Evolutionary conservation across 2,888 invertebrate species (phyloP).

Genomic region (Oscheius sp.): DNA sequence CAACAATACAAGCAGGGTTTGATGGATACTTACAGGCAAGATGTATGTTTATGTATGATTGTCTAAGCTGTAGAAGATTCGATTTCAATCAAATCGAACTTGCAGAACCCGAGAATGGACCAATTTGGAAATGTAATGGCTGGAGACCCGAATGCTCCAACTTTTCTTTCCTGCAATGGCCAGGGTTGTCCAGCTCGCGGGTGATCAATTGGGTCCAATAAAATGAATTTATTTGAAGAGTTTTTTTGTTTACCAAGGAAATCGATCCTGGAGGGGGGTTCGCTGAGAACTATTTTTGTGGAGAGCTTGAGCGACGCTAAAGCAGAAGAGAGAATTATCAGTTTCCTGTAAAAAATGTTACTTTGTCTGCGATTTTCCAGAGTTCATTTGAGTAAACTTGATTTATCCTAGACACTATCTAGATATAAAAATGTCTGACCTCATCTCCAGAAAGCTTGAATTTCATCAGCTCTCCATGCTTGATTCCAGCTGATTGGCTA

Average conservation of each 20-base stretch:
- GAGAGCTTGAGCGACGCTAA: neutral
- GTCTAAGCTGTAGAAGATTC: too few species aligned
- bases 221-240: neutral
- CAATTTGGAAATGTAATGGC: conserved; percentile 14
- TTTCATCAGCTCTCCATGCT: too few species aligned
- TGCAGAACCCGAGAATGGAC: conserved; percentile 9
- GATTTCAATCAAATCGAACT: too few species aligned
- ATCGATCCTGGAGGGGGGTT: neutral
- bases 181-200: conserved; percentile 11
- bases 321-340: neutral
- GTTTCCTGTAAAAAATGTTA: neutral
- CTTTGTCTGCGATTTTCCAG: too few species aligned
- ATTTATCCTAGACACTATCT: too few species aligned
- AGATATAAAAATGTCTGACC: too few species aligned
- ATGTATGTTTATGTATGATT: too few species aligned
- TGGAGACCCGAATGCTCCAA: neutral
- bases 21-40: neutral
- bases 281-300: neutral
- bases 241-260: conserved; percentile 19
- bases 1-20: neutral
- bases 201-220: conserved; percentile 40
- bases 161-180: conserved; percentile 10
- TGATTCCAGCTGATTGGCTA: too few species aligned
- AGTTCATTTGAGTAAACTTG: too few species aligned
- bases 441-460: too few species aligned